phyloP scores from a whole-genome alignment of 2,113 vertebrate species.

The Mystacornis crossleyi region DNA sequence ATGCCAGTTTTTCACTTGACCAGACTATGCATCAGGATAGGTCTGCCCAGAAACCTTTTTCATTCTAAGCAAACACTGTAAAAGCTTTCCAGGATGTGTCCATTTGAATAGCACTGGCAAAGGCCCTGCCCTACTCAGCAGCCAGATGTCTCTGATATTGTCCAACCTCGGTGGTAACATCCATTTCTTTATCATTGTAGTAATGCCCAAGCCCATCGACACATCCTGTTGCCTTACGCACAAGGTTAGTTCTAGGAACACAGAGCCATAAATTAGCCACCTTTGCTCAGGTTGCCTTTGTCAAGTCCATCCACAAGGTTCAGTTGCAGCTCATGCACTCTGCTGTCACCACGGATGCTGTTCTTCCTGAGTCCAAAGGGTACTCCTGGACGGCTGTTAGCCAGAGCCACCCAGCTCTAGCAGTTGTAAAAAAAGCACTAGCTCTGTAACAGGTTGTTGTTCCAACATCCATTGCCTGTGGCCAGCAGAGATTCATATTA shows the following conservation, averaged over 20 bases:
- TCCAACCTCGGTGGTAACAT: background rate
- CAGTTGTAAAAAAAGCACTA: background rate
- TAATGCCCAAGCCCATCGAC: background rate
- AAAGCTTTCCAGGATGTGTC: background rate
- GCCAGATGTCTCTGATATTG: background rate
- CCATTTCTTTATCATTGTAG: background rate
- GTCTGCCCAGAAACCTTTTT: background rate
- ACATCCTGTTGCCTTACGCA: background rate
- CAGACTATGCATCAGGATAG: background rate
- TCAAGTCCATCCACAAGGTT: background rate
- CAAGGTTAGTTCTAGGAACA: background rate
- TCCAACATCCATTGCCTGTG: background rate
- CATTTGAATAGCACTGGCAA: background rate
- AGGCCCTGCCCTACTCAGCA: background rate
- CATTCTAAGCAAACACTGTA: background rate
- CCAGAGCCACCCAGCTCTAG: background rate
- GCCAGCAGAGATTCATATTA: background rate
- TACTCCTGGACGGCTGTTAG: background rate
- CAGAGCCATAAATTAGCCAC: background rate
- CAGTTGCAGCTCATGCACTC: background rate
- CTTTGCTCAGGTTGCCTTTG: background rate
- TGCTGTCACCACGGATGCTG: background rate
- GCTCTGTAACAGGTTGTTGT: background rate
- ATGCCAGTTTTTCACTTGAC: background rate
- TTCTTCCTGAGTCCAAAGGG: background rate